Base-by-base conservation (phyloP, 2,113 vertebrate species). In the Centrocercus urophasianus region DNA sequence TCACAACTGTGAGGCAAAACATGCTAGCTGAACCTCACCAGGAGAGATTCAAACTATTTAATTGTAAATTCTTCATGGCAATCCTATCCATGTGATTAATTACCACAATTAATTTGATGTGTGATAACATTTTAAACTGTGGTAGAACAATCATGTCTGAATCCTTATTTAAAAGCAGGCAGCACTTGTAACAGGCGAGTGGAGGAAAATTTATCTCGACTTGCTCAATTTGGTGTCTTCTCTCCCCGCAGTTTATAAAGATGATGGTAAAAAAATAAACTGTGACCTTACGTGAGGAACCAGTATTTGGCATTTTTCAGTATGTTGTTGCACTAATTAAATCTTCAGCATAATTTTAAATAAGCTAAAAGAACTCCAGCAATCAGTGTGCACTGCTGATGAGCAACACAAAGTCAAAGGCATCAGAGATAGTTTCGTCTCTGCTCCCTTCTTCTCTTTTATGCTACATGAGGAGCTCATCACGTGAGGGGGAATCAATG, bases 351-450 rank as follows among this genome's bases (percentile, higher is more conserved):
- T 88, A 59, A 63, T 81, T 89, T 90, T 27, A 72, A 90, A 71
- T 91, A 95, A 97, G 69, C 86, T 91, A 78, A 70, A 69, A 85
- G 47, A 74, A 91, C 32, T 94, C 71, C 86, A 90, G 82, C 87
- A 95, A 60, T 96, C 74, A 74, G 28, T 73, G 76, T 83, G 63
- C 36, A 87, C 79, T 60, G 70, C 78, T 89, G 74, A 88, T 61
- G 70, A 93, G 72, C 85, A 88, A 93, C 93, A 90, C 64, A 50
- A 97, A 96, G 96, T 95, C 96, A 97, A 93, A 97, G 95, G 93
- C 76, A 90, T 96, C 90, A 82, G 52, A 91, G 52, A 52, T 81
- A 65, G 27, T 89, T 91, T 88, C 45, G 36, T 79, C 60, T 60
- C 43, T 45, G 25, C 10, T 73, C 69, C 54, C 73, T 13, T n/a